Conservation (phyloP, 2,797 vertebrate species). For the Sebastes ruberrimus region DNA sequence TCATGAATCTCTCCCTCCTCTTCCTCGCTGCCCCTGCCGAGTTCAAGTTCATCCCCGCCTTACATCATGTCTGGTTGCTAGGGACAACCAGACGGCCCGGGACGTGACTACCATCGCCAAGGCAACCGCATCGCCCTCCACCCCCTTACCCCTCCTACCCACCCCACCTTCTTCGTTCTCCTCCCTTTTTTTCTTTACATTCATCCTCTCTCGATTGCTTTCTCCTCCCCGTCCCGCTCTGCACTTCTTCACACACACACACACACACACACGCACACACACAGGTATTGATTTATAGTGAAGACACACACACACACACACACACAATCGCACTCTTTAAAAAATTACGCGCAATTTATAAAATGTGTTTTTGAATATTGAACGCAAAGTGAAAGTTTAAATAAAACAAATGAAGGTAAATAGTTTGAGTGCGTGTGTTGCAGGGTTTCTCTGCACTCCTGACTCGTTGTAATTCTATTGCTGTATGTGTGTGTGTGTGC, state of each 20-base stretch:
- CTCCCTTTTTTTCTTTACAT: slow-evolving; percentile 26
- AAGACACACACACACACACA: background rate
- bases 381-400: slow-evolving; percentile 40
- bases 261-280: background rate
- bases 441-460: slow-evolving; percentile 85
- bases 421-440: slow-evolving; percentile 58
- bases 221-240: slow-evolving; percentile 80
- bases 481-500: slow-evolving; percentile 65
- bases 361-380: slow-evolving; percentile 29
- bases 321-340: background rate
- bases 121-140: slow-evolving; percentile 50
- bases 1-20: slow-evolving; percentile 72
- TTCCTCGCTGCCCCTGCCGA: slow-evolving; percentile 85
- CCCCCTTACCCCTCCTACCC: background rate
- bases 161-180: background rate
- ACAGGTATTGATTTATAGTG: too few relatives aligned
- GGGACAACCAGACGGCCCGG: slow-evolving; percentile 94
- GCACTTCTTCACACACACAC: slow-evolving; percentile 34
- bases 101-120: slow-evolving; percentile 98
- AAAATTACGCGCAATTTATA: slow-evolving; percentile 58
- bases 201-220: slow-evolving; percentile 70
- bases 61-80: slow-evolving; percentile 99
- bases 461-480: slow-evolving; percentile 97
- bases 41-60: slow-evolving; percentile 97
- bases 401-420: slow-evolving; percentile 21